Evolutionary conservation across 2,113 vertebrate species (phyloP).

Genomic region (Menidia beryllina): DNA sequence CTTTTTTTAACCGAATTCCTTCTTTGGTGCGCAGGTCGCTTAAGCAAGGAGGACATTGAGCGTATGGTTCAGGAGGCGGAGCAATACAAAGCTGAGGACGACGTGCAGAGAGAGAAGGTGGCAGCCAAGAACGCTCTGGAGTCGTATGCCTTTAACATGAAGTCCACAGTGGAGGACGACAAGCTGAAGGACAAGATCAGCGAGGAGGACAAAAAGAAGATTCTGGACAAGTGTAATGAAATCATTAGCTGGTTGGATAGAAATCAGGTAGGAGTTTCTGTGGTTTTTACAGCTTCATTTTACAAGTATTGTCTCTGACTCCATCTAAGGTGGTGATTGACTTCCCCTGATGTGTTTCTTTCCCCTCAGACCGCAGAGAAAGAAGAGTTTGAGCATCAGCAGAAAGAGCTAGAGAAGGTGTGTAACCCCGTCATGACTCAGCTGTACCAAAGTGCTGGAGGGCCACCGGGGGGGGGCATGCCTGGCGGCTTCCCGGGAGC

Average conservation of each 20-base stretch:
- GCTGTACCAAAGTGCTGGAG: conserved; percentile 78
- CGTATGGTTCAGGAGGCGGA: conserved; percentile 93
- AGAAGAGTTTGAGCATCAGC: conserved; percentile 94
- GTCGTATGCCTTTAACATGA: conserved; percentile 91
- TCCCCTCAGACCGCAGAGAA: conserved; percentile 86
- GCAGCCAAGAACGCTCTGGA: conserved; percentile 89
- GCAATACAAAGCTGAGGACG: conserved; percentile 90
- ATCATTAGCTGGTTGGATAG: conserved; percentile 91
- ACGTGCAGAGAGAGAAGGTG: conserved; percentile 89
- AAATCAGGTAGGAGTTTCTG: conserved; percentile 84
- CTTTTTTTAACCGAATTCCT: conserved; percentile 4
- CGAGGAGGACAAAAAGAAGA: conserved; percentile 89
- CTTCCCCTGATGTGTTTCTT: background rate
- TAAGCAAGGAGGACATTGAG: conserved; percentile 94
- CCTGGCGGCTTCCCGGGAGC: conserved; percentile 81
- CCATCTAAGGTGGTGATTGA: background rate
- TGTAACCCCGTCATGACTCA: conserved; percentile 83
- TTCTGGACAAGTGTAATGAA: conserved; percentile 89
- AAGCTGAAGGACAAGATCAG: conserved; percentile 91
- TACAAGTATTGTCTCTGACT: background rate
- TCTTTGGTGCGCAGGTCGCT: conserved; percentile 78
- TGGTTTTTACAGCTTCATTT: background rate
- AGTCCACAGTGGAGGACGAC: conserved; percentile 91
- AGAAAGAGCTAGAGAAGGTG: conserved; percentile 90
- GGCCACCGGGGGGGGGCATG: conserved; percentile 83